phyloP scores from a whole-genome alignment of 2,113 vertebrate genomes.

The Dasyurus viverrinus region DNA sequence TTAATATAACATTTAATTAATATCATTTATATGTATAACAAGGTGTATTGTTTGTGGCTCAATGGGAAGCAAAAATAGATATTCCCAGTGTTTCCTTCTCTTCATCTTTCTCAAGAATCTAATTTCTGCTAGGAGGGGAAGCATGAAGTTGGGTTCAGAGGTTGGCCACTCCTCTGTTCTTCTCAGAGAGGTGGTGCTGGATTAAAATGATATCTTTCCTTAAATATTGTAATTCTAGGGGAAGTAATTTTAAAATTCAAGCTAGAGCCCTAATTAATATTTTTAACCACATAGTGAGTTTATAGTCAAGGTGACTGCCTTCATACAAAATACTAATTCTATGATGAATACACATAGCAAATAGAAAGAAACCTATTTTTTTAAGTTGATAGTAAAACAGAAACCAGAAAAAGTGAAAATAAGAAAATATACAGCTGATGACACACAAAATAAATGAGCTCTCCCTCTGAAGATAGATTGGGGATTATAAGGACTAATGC shows the following conservation, averaged over 20 bases:
- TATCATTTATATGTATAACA: neutral
- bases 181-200: neutral
- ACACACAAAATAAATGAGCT: neutral
- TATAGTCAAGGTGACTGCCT: neutral
- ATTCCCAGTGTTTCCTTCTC: neutral
- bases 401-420: neutral
- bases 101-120: neutral
- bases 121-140: neutral
- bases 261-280: neutral
- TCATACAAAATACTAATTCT: neutral
- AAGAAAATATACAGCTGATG: neutral
- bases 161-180: neutral
- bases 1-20: too few relatives aligned
- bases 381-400: neutral
- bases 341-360: neutral
- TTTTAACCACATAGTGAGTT: neutral
- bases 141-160: neutral
- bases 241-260: neutral
- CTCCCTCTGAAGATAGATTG: neutral
- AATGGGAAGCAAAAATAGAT: neutral
- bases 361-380: neutral
- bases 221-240: neutral
- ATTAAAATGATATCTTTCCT: neutral
- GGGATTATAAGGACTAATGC: neutral
- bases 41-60: neutral